These are phyloP conservation scores for Brachymystax lenok DNA, from an alignment of 2,797 vertebrate species.

Conservation along the genomic window DNA sequence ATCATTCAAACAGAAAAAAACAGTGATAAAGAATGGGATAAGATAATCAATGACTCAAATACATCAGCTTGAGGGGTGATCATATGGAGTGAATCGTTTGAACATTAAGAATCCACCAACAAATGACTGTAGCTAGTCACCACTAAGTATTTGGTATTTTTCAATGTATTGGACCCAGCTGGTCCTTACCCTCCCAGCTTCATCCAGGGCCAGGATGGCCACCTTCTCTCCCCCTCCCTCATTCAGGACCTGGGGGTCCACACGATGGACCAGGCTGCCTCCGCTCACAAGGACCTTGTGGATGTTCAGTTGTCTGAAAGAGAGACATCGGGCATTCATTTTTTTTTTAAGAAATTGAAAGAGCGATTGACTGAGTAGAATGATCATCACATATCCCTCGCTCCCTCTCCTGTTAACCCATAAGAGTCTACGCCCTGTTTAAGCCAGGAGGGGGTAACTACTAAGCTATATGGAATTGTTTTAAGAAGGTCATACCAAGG, in stretches of 20 bases:
- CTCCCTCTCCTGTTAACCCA: neutral
- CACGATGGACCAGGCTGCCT: slow-evolving; percentile 88
- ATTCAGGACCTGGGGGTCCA: slow-evolving; percentile 86
- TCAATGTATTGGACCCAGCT: neutral
- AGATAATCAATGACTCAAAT: neutral
- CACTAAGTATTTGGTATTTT: neutral
- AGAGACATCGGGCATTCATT: neutral
- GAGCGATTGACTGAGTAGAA: neutral
- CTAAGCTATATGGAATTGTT: too few species aligned
- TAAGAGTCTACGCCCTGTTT: too few species aligned
- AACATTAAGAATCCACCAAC: neutral
- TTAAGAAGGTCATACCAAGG: too few species aligned
- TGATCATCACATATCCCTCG: neutral
- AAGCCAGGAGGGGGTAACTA: too few species aligned
- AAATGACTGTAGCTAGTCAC: neutral
- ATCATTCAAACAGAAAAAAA: neutral
- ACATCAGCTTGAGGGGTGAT: too few species aligned
- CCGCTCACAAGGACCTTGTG: slow-evolving; percentile 93
- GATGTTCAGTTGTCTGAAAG: slow-evolving; percentile 89
- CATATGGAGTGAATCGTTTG: neutral
- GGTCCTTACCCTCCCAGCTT: slow-evolving; percentile 88
- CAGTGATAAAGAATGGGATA: neutral
- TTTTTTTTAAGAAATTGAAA: too few species aligned
- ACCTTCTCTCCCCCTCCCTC: slow-evolving; percentile 89
- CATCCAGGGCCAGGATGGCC: slow-evolving; percentile 87